A percentile compares a stretch with the other conserved stretches of the same genome.
Evolutionary conservation across 2,888 invertebrate species (phyloP).

Genomic region (Leucoptera coffeella): DNA sequence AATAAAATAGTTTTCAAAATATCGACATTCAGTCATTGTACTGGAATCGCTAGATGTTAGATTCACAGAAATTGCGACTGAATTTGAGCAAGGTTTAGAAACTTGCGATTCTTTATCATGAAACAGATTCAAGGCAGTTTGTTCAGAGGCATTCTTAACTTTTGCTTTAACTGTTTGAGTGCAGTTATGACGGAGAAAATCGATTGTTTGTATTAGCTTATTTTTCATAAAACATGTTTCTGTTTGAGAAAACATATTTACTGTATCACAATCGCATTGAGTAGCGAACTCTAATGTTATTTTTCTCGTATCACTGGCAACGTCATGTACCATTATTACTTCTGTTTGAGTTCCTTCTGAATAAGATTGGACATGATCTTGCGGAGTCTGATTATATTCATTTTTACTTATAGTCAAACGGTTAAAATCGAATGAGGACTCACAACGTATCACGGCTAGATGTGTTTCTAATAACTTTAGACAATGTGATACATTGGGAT

Average conservation of each 20-base stretch:
- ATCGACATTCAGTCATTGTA: not conserved
- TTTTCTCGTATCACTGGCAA: slow-evolving; percentile 28
- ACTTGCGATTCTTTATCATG: slow-evolving; percentile 17
- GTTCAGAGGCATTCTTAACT: slow-evolving; percentile 17
- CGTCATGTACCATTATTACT: slow-evolving; percentile 26
- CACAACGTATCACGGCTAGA: slow-evolving; percentile 27
- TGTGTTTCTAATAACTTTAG: slow-evolving; percentile 37
- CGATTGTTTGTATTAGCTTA: slow-evolving; percentile 26
- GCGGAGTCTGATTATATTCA: slow-evolving; percentile 27
- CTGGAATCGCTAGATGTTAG: not conserved
- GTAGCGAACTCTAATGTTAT: slow-evolving; percentile 29
- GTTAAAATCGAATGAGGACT: slow-evolving; percentile 26
- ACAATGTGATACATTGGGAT: slow-evolving; percentile 20
- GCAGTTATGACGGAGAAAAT: slow-evolving; percentile 13
- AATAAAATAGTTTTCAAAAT: not conserved
- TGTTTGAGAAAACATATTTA: slow-evolving; percentile 36
- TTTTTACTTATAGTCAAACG: slow-evolving; percentile 30
- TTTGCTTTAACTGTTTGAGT: slow-evolving; percentile 30
- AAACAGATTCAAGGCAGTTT: slow-evolving; percentile 18
- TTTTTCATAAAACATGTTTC: slow-evolving; percentile 25
- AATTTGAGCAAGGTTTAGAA: not conserved
- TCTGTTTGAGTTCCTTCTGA: slow-evolving; percentile 42
- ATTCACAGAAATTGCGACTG: not conserved
- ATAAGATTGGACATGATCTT: slow-evolving; percentile 23
- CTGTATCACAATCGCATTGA: slow-evolving; percentile 20